These are phyloP conservation scores for Paraescarpia echinospica DNA, from an alignment of 1,140 invertebrate genomes.

Conservation along the genomic window DNA sequence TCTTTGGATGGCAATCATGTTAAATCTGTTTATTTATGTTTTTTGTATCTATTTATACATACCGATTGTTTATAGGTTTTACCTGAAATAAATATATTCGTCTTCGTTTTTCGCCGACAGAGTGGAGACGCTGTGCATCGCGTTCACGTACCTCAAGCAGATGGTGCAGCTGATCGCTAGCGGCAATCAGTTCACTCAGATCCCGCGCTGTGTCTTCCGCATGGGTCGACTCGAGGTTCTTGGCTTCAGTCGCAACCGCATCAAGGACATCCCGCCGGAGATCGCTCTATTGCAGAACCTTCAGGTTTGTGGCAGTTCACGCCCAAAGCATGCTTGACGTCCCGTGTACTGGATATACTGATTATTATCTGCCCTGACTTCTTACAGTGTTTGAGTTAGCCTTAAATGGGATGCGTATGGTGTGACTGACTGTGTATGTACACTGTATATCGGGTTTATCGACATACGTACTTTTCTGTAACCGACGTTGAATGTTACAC, in stretches of 20 bases:
- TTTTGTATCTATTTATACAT: too few relatives aligned
- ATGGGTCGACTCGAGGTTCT: slow-evolving; percentile 40
- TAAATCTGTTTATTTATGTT: too few relatives aligned
- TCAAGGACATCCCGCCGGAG: slow-evolving; percentile 29
- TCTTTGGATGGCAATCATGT: too few relatives aligned
- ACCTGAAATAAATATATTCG: too few relatives aligned
- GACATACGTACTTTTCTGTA: not conserved
- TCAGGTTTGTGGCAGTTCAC: not conserved
- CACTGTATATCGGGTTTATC: too few relatives aligned
- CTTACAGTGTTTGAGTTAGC: not conserved
- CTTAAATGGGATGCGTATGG: not conserved
- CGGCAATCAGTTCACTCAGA: slow-evolving; percentile 40
- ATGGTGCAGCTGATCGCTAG: slow-evolving; percentile 43
- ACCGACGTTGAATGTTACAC: not conserved
- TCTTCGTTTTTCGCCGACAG: not conserved
- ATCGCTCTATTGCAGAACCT: slow-evolving; percentile 38
- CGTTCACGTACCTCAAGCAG: not conserved
- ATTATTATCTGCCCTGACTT: too few relatives aligned
- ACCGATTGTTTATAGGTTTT: too few relatives aligned
- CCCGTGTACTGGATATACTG: not conserved
- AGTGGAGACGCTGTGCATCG: not conserved
- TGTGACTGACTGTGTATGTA: not conserved
- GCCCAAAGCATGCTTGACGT: not conserved
- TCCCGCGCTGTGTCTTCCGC: slow-evolving; percentile 42
- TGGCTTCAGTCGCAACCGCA: slow-evolving; percentile 46